Conservation (phyloP, 2,888 invertebrate species). For the Hermaeophaga mercurialis region DNA sequence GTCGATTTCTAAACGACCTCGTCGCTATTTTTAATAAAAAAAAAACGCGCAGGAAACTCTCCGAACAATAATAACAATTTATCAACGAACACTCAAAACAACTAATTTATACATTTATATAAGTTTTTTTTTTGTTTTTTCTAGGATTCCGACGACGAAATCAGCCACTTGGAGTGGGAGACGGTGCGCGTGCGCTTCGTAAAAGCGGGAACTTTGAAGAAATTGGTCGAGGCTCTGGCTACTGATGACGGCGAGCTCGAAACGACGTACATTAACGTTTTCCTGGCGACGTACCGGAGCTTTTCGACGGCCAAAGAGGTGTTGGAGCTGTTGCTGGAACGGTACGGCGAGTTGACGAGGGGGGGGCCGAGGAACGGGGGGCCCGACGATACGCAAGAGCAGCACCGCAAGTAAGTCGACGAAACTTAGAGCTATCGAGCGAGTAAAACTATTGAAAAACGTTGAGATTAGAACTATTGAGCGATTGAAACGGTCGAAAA, state of each 20-base stretch:
- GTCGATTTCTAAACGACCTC: no score
- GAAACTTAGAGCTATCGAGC: no score
- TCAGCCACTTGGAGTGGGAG: constrained; percentile 98
- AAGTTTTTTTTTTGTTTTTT: constrained; percentile 40
- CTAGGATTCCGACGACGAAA: constrained; percentile 88
- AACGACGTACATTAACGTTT: constrained; percentile 97
- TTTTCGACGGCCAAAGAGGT: constrained; percentile 90
- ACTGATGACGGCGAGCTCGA: constrained; percentile 96
- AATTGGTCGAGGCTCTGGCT: constrained; percentile 90
- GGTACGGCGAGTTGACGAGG: constrained; percentile 75
- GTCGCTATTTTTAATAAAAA: background rate
- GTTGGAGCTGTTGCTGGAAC: constrained; percentile 77
- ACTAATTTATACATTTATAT: no score
- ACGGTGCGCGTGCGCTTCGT: constrained; percentile 93
- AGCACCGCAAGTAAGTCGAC: constrained; percentile 70
- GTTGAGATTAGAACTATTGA: no score
- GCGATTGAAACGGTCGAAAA: no score
- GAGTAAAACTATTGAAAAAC: no score
- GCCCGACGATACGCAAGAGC: constrained; percentile 67
- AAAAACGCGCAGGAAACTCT: background rate
- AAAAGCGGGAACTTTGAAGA: constrained; percentile 93
- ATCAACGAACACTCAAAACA: no score
- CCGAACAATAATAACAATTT: background rate
- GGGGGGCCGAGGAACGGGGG: constrained; percentile 60
- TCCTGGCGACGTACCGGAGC: constrained; percentile 91